Conservation (phyloP, 2,113 vertebrate genomes). For the Labeo catla region DNA sequence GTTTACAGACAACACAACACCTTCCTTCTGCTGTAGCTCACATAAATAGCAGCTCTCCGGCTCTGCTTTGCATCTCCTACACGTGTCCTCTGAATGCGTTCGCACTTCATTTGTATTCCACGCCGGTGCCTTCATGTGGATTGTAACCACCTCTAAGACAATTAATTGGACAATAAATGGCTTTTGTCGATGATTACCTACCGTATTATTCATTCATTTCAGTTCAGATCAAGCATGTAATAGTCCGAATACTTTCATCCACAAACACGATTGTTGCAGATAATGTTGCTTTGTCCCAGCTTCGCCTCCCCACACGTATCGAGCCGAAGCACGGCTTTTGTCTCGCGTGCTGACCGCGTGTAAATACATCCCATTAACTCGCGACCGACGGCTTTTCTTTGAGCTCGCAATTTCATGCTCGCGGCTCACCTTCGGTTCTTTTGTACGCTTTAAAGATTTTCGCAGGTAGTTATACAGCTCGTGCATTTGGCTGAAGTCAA, state of each 20-base stretch:
- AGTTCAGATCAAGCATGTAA: constrained; percentile 58
- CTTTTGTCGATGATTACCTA: constrained; percentile 59
- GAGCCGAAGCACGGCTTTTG: constrained; percentile 10
- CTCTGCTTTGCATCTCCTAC: constrained; percentile 29
- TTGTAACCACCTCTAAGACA: constrained; percentile 45
- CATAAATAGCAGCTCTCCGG: not conserved
- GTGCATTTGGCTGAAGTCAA: constrained; percentile 27
- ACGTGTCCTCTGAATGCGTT: not conserved
- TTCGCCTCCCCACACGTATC: constrained; percentile 32
- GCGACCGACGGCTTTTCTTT: constrained; percentile 19
- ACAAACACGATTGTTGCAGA: constrained; percentile 48
- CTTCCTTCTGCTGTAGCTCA: not conserved
- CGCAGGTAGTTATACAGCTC: not conserved
- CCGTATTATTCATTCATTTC: constrained; percentile 54
- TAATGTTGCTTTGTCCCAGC: constrained; percentile 46
- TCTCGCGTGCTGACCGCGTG: constrained; percentile 16
- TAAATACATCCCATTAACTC: constrained; percentile 41
- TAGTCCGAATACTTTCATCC: constrained; percentile 52
- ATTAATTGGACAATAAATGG: constrained; percentile 60
- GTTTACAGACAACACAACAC: not conserved
- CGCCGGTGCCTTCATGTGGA: not conserved
- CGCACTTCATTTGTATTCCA: constrained; percentile 28
- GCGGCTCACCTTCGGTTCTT: not conserved
- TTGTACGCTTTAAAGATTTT: constrained; percentile 20
- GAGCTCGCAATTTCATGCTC: constrained; percentile 35